A percentile compares a stretch with the other conserved stretches of the same genome.
These are phyloP conservation scores for Catagonus wagneri DNA, from an alignment of 2,113 vertebrate genomes.

Conservation along the genomic window DNA sequence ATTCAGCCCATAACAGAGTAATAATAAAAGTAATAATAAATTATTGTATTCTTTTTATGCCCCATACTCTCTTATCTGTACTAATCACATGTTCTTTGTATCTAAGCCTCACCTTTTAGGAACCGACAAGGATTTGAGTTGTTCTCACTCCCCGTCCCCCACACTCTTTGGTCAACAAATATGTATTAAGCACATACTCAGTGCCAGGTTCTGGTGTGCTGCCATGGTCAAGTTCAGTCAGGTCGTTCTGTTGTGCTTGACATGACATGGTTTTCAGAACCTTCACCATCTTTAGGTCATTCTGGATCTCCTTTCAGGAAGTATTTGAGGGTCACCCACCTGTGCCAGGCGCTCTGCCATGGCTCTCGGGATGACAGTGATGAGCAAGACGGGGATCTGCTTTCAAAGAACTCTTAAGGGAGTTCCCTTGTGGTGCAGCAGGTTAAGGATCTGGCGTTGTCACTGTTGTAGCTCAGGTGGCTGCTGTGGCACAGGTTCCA, in stretches of 20 bases:
- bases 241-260: background rate
- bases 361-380: background rate
- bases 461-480: too few species aligned
- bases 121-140: background rate
- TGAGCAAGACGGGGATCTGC: background rate
- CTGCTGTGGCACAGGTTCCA: too few species aligned
- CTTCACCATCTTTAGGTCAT: background rate
- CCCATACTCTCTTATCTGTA: background rate
- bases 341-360: background rate
- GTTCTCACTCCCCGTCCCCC: background rate
- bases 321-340: background rate
- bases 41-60: too few species aligned
- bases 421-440: too few species aligned
- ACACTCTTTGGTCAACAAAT: background rate
- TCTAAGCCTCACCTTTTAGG: background rate
- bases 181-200: background rate
- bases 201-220: background rate
- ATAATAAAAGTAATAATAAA: background rate
- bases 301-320: background rate
- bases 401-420: background rate
- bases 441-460: too few species aligned
- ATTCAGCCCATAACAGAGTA: background rate
- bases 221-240: background rate
- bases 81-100: background rate
- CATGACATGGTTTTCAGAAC: background rate